Percentiles rank a stretch among this genome's conserved stretches.
Evolutionary conservation across 1,140 invertebrate genomes (phyloP).

Genomic region (Bombus pyrosoma): DNA sequence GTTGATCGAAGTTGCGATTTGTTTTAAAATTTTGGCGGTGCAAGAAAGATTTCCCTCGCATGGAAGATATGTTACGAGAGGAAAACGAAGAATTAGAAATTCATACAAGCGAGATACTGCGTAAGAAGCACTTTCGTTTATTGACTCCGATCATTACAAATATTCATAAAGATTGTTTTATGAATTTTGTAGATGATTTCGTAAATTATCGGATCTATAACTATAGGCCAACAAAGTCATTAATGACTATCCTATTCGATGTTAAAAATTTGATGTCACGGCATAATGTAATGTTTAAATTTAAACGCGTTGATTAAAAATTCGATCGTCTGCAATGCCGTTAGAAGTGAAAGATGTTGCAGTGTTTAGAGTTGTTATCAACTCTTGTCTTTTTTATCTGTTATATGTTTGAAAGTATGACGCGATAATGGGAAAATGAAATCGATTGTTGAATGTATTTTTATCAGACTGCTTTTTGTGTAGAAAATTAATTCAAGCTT

Average conservation of each 20-base stretch:
- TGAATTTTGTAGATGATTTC: neutral
- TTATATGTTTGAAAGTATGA: neutral
- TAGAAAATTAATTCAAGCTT: neutral
- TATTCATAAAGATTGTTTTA: neutral
- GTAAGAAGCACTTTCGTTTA: too few relatives aligned
- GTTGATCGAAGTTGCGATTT: too few relatives aligned
- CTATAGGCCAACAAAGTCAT: neutral
- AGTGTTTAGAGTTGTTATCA: neutral
- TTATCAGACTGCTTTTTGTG: neutral
- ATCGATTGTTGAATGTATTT: neutral
- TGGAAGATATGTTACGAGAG: too few relatives aligned
- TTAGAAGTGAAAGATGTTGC: neutral
- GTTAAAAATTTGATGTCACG: neutral
- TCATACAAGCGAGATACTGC: too few relatives aligned
- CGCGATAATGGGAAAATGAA: too few relatives aligned
- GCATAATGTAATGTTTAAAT: neutral
- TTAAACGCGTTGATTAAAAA: neutral
- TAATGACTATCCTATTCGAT: neutral
- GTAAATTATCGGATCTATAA: neutral
- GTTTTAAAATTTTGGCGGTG: too few relatives aligned
- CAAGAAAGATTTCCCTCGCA: too few relatives aligned
- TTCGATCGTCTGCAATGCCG: neutral
- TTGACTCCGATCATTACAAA: too few relatives aligned
- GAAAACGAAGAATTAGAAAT: too few relatives aligned
- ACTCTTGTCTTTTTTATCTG: neutral